Base-by-base conservation (phyloP, 2,888 invertebrate genomes). In the Drosophila percnosoma region DNA sequence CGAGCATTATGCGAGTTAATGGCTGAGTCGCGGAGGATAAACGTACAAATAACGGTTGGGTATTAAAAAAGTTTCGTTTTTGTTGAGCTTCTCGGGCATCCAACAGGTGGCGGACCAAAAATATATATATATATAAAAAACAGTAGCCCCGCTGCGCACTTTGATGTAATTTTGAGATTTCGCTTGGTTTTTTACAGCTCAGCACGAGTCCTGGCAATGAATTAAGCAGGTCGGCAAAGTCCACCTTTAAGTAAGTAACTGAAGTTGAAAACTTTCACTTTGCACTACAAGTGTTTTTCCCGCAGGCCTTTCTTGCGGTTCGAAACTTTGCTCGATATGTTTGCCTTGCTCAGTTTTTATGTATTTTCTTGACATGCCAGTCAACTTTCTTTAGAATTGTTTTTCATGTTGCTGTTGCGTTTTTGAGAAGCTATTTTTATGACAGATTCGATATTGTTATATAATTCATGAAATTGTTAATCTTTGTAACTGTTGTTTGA, bases 1-100 rank as follows among this genome's bases (percentile, higher is more conserved):
- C 54, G 68, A 68, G 74, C 49, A 68, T 80, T 80, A 68, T 68
- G 77, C 80, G 61, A 73, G 80, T 64, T 80, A 63, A 62, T 54
- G 40, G 67, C 31, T 45, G 49, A 72, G 24, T 63, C 49, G 33
- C 45, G 36, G 36, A 15, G 42, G 40, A 36, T 40, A 68, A 64
- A 57, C 51, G 42, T 24, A 52, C 57, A 54, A 53, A 68, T 48
- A 73, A 61, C 45, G 68, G 71, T 64, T 70, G 53, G 45, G 72
- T 76, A 83, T 85, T 75, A 79, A 85, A 84, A 82, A 82, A 85
- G 83, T 82, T 82, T 84, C 21, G 10, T 10, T 40, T 57, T 31
- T 31, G 57, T 29, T 15, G 36, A 31, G 21, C 21, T 40, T 57
- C 21, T 13, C 4, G 1, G n/a, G 3, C 42, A 42, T 36, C 36